Conservation (phyloP, 1,140 invertebrate species). For the Bombus ignitus region DNA sequence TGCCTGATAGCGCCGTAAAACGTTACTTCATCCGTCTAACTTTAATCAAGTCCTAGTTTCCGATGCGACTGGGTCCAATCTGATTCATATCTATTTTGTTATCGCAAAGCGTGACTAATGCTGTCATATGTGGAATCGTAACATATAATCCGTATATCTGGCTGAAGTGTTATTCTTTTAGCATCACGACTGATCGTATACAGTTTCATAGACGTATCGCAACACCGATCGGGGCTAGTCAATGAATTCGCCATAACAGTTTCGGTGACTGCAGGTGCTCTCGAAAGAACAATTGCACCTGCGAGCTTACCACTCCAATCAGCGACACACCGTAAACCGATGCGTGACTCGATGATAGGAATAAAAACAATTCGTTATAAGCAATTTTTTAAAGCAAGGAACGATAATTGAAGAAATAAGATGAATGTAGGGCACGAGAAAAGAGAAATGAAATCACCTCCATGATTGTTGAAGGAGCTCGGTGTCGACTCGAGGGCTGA, state of each 20-base stretch:
- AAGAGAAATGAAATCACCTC: conserved; percentile 76
- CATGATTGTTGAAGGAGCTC: conserved; percentile 80
- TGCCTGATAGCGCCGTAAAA: conserved; percentile 17
- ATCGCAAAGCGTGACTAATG: conserved; percentile 55
- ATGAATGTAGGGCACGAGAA: conserved; percentile 55
- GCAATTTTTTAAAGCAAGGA: background rate
- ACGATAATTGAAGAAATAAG: background rate
- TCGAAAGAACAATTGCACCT: conserved; percentile 55
- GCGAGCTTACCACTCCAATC: conserved; percentile 9
- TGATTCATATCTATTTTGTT: conserved; percentile 59
- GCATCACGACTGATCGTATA: background rate
- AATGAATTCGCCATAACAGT: conserved; percentile 67
- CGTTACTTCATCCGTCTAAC: conserved; percentile 34
- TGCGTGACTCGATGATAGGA: background rate
- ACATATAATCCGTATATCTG: background rate
- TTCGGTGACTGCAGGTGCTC: conserved; percentile 66
- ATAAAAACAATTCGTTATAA: background rate
- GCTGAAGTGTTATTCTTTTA: background rate
- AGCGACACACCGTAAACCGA: background rate
- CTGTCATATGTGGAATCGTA: conserved; percentile 28
- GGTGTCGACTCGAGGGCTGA: conserved; percentile 72
- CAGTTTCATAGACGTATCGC: conserved; percentile 11
- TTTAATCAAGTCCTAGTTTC: conserved; percentile 23
- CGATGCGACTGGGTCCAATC: background rate
- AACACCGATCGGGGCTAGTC: conserved; percentile 25